Conservation (phyloP, 1,140 invertebrate genomes). For the Drosophila pallidifrons region DNA sequence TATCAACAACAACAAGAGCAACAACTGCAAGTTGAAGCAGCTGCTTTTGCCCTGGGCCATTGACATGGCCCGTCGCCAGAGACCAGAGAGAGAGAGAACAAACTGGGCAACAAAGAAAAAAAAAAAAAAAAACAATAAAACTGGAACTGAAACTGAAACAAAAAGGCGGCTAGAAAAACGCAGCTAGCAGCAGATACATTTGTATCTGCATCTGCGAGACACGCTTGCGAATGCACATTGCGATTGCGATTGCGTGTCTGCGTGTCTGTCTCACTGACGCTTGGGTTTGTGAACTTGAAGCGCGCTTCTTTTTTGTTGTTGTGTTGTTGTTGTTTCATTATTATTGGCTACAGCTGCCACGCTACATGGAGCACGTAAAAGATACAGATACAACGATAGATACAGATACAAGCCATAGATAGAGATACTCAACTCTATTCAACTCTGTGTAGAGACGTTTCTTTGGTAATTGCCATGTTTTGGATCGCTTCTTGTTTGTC, state of each 20-base stretch:
- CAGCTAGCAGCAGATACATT: conserved; percentile 49
- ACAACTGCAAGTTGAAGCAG: conserved; percentile 21
- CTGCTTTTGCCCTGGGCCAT: conserved; percentile 64
- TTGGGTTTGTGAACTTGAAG: conserved; percentile 68
- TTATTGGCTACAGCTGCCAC: conserved; percentile 49
- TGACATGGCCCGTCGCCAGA: conserved; percentile 56
- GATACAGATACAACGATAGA: conserved; percentile 55
- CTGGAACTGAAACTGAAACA: background rate
- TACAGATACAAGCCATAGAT: conserved; percentile 29
- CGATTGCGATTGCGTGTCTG: conserved; percentile 17
- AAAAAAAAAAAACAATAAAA: background rate
- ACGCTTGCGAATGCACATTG: conserved; percentile 39
- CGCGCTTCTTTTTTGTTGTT: conserved; percentile 40
- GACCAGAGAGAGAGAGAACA: conserved; percentile 17
- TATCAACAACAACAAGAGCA: conserved; percentile 32
- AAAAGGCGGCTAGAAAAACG: conserved; percentile 9
- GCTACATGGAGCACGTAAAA: conserved; percentile 74
- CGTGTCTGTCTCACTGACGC: conserved; percentile 44
- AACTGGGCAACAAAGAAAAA: conserved; percentile 26
- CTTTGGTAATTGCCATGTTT: conserved; percentile 70
- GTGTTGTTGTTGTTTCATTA: conserved; percentile 22
- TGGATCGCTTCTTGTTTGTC: conserved; percentile 48
- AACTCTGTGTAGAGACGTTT: background rate
- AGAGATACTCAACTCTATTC: conserved; percentile 11
- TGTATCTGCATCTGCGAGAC: conserved; percentile 57